phyloP scores from a whole-genome alignment of 2,113 vertebrate species.

The Cheirogaleus medius region DNA sequence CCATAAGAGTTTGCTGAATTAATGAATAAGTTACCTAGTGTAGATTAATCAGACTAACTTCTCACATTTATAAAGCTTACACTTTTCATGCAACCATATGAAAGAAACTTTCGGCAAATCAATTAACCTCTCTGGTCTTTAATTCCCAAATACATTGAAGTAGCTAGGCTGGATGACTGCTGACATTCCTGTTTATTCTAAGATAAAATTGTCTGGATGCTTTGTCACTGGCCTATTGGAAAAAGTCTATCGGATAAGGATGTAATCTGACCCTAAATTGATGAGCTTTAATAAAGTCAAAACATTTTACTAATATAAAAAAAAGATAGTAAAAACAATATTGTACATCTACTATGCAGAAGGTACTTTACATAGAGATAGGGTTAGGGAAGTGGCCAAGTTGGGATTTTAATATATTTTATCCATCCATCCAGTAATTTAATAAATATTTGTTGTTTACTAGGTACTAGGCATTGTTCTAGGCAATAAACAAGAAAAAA shows the following conservation, averaged over 20 bases:
- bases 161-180: neutral
- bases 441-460: neutral
- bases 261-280: neutral
- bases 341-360: neutral
- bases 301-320: neutral
- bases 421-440: neutral
- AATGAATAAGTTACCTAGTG: neutral
- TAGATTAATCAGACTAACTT: neutral
- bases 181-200: neutral
- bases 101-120: neutral
- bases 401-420: neutral
- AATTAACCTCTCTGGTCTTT: neutral
- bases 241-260: neutral
- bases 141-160: neutral
- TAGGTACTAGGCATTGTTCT: neutral
- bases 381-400: neutral
- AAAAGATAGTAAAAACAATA: neutral
- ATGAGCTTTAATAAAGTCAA: neutral
- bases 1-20: neutral
- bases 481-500: neutral
- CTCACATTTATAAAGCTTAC: neutral
- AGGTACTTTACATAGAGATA: neutral
- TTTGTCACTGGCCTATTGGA: neutral
- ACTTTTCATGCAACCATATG: neutral
- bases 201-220: neutral